Evolutionary conservation across 1,140 invertebrate genomes (phyloP).

Genomic region (Eumaeus atala): DNA sequence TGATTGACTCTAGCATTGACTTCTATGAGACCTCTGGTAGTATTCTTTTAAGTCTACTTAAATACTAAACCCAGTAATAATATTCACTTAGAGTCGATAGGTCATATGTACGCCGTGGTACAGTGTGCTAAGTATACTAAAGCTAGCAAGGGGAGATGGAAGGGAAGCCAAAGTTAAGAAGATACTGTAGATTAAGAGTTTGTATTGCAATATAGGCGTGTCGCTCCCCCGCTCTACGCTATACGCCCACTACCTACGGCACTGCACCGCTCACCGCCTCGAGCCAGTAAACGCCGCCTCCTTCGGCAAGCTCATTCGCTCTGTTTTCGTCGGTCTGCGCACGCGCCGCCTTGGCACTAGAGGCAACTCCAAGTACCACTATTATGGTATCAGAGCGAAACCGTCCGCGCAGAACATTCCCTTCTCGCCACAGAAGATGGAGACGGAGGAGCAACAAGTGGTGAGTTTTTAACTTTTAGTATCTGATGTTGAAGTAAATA

Average conservation of each 20-base stretch:
- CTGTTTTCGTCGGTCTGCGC: conserved; percentile 95
- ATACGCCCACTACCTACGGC: conserved; percentile 96
- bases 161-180: no score
- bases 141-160: no score
- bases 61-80: no score
- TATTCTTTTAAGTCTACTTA: no score
- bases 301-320: conserved; percentile 98
- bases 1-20: no score
- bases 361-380: conserved; percentile 99
- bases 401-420: conserved; percentile 65
- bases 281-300: conserved; percentile 99
- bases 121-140: no score
- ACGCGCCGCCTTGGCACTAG: conserved; percentile 95
- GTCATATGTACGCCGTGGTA: no score
- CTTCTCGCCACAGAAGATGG: conserved; percentile 29
- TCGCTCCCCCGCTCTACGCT: conserved; percentile 96
- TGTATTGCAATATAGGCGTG: conserved; percentile 73
- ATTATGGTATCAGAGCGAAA: conserved; percentile 99
- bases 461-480: conserved; percentile 9
- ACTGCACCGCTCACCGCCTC: conserved; percentile 94
- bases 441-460: background rate
- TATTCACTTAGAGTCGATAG: no score
- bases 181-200: no score
- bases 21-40: no score
- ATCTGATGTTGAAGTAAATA: no score